Evolutionary conservation across 1,140 invertebrate genomes (phyloP).

Genomic region (Pectinophora gossypiella): DNA sequence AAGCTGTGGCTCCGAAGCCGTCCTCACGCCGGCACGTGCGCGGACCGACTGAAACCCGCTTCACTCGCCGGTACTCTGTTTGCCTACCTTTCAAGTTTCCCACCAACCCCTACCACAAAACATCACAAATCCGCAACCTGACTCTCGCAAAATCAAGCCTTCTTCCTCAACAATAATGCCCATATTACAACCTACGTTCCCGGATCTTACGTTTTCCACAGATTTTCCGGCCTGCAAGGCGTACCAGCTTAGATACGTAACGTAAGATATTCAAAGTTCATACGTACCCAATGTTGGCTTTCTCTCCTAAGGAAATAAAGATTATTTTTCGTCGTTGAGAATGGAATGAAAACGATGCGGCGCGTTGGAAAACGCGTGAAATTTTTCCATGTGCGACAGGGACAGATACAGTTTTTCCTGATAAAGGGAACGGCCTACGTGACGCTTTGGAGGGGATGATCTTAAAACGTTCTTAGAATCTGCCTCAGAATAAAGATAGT

Average conservation of each 20-base stretch:
- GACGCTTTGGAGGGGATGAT: conserved; percentile 58
- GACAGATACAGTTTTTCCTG: conserved; percentile 61
- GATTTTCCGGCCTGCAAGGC: conserved; percentile 9
- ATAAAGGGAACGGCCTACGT: conserved; percentile 67
- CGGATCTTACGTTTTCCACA: neutral
- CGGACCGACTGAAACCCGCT: conserved; percentile 61
- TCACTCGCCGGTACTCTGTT: conserved; percentile 49
- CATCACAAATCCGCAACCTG: conserved; percentile 10
- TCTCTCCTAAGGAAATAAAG: neutral
- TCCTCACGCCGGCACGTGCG: conserved; percentile 49
- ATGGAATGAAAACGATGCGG: conserved; percentile 34
- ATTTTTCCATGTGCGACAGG: conserved; percentile 62
- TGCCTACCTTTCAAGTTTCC: conserved; percentile 67
- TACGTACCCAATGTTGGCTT: neutral
- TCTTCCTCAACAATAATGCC: neutral
- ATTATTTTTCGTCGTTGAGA: conserved; percentile 9
- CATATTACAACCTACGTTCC: neutral
- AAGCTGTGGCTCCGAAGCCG: conserved; percentile 22
- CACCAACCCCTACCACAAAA: conserved; percentile 19
- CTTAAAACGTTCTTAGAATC: conserved; percentile 52
- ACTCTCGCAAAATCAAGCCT: neutral
- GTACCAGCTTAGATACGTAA: conserved; percentile 13
- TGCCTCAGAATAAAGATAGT: conserved; percentile 1
- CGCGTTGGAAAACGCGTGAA: conserved; percentile 42
- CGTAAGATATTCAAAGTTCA: conserved; percentile 2